These are phyloP conservation scores for Theonella swinhoei DNA, from an alignment of 37 sponge, comb jelly and placozoan genomes.

Conservation along the genomic window DNA sequence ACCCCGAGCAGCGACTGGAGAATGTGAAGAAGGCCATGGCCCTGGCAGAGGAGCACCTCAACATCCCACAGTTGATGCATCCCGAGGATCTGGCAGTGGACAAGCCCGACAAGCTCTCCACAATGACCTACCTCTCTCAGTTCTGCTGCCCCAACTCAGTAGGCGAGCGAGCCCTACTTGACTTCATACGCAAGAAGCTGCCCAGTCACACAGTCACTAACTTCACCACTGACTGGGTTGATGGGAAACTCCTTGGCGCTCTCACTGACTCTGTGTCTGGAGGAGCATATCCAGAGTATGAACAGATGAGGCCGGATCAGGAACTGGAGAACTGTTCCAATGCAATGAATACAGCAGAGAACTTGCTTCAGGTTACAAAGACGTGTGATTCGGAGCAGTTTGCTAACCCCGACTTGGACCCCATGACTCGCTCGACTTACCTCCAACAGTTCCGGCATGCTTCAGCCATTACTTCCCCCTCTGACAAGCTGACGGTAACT, in stretches of 20 bases:
- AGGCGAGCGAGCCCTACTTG: slow-evolving; percentile 65
- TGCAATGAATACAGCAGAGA: slow-evolving; percentile 70
- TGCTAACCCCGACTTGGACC: slow-evolving; percentile 49
- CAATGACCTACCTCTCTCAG: slow-evolving; percentile 88
- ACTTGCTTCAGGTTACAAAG: slow-evolving; percentile 50
- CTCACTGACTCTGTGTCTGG: slow-evolving; percentile 72
- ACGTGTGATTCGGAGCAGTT: slow-evolving; percentile 71
- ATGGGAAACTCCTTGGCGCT: slow-evolving; percentile 73
- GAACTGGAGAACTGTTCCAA: slow-evolving; percentile 60
- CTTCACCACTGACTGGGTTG: slow-evolving; percentile 83
- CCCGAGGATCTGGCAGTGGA: slow-evolving; percentile 68
- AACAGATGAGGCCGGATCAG: slow-evolving; percentile 43
- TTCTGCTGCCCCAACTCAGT: slow-evolving; percentile 77
- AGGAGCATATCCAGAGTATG: slow-evolving; percentile 57
- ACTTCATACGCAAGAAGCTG: slow-evolving; percentile 75
- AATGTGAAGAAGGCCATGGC: slow-evolving; percentile 74
- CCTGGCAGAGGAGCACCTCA: slow-evolving; percentile 73
- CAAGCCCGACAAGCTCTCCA: slow-evolving; percentile 83
- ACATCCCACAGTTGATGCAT: slow-evolving; percentile 66
- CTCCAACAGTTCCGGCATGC: slow-evolving; percentile 74
- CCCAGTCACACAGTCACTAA: slow-evolving; percentile 70
- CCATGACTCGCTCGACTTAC: slow-evolving; percentile 68
- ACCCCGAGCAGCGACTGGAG: slow-evolving; percentile 51
- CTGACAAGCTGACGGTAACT: slow-evolving; percentile 24
- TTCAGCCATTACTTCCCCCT: not conserved